Evolutionary conservation across 2,888 invertebrate species (phyloP), one percentile per base, ranked within the genome.

Genomic region (Subacronicta megacephala): DNA sequence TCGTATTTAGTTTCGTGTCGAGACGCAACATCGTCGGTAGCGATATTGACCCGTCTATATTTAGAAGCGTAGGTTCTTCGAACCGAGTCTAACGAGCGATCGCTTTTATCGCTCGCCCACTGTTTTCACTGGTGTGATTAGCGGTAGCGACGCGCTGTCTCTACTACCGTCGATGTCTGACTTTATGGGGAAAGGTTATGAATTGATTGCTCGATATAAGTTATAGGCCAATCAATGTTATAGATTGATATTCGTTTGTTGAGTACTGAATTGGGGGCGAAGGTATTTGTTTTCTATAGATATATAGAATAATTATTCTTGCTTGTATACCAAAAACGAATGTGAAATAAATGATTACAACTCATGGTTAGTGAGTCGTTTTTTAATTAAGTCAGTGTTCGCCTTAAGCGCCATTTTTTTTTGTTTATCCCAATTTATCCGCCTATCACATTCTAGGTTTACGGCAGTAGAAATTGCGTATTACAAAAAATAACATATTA

Each of bases 31-130:
- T 73, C 82, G 84, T 80, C 83, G 62, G 67, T 71, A 58, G 68
- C 80, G 69, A 73, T 92, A 92, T 92, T 92, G 92, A 92, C 90
- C 92, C 81, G 84, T 85, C 89, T 92, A 92, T 87, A 89, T 91
- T 85, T 92, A 92, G 90, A 74, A 60, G 65, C 61, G 52, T 43
- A 20, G 15, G 49, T 82, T 78, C 73, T 72, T 74, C 71, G 72
- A 78, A 78, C 68, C 49, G 61, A 74, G 71, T 61, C 38, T 59
- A 49, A 55, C 69, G 17, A 62, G 49, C 55, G 54, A 62, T 62
- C 62, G 47, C 57, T 70, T 71, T 72, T 71, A 74, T 65, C 44
- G 62, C 59, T 58, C n/a, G 17, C 29, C n/a, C 7, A 18, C 38
- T 57, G 54, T 70, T 74, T 55, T 58, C 56, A 43, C 31, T 61